A percentile compares a stretch with the other conserved stretches of the same genome.
Conservation (phyloP, 2,113 vertebrate genomes). For the Oryzias woworae region DNA sequence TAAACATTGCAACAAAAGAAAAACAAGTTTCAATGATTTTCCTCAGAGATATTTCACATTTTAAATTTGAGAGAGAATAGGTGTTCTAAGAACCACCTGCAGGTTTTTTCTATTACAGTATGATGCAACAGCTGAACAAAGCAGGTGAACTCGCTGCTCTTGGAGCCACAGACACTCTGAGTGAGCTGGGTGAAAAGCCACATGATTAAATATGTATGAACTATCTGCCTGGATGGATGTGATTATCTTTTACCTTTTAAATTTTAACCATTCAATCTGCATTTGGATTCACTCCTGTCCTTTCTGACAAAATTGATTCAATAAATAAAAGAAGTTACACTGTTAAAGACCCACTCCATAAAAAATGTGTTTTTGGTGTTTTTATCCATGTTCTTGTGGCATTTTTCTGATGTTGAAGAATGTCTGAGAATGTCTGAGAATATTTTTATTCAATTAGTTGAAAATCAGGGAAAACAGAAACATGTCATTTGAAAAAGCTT, state of each 20-base stretch:
- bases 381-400: too few species aligned
- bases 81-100: neutral
- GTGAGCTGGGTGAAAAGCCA: constrained; percentile 12
- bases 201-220: constrained; percentile 39
- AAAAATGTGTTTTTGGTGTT: too few species aligned
- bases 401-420: too few species aligned
- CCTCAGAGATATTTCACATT: neutral
- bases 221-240: constrained; percentile 34
- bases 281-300: neutral
- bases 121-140: neutral
- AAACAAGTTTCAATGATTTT: too few species aligned
- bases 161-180: neutral
- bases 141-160: constrained; percentile 5
- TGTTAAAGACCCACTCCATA: too few species aligned
- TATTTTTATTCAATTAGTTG: too few species aligned
- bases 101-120: neutral
- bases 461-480: too few species aligned
- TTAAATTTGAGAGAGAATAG: neutral
- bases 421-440: too few species aligned
- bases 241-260: neutral
- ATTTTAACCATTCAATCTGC: neutral
- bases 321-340: too few species aligned
- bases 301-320: neutral
- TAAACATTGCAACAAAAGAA: too few species aligned
- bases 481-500: too few species aligned